phyloP scores from a whole-genome alignment of 2,888 invertebrate genomes.

The Amiota mariae region DNA sequence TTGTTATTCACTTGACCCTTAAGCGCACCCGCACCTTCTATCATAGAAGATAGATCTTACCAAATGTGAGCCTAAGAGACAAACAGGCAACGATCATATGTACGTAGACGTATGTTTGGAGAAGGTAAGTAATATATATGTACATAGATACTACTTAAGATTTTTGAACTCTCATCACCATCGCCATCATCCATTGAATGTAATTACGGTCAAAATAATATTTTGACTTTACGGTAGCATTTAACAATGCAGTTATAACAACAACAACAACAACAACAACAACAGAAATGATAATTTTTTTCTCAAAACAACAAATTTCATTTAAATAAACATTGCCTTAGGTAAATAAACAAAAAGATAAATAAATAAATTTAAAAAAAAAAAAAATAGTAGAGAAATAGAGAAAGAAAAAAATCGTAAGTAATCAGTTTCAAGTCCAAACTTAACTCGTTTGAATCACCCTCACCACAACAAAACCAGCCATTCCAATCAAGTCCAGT shows the following conservation, averaged over 20 bases:
- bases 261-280: not conserved
- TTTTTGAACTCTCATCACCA: too few species aligned
- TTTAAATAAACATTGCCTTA: conserved; percentile 60
- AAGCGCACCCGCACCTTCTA: not conserved
- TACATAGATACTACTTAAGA: too few species aligned
- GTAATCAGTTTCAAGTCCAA: too few species aligned
- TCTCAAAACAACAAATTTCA: conserved; percentile 36
- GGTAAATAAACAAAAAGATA: conserved; percentile 56
- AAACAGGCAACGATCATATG: too few species aligned
- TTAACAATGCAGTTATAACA: conserved; percentile 33
- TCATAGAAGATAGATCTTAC: too few species aligned
- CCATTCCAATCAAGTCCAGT: too few species aligned
- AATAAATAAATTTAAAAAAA: not conserved
- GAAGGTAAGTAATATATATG: too few species aligned
- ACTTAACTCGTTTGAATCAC: too few species aligned
- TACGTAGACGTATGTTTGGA: too few species aligned
- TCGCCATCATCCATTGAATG: conserved; percentile 26
- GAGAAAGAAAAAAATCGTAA: conserved; percentile 29
- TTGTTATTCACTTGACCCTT: not conserved
- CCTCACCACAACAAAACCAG: too few species aligned
- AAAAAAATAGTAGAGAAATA: not conserved
- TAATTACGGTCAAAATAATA: conserved; percentile 71
- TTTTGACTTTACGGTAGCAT: conserved; percentile 53
- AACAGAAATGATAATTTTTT: not conserved
- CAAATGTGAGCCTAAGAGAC: too few species aligned